Evolutionary conservation across 2,113 vertebrate genomes (phyloP), one percentile per base, ranked within the genome.

Genomic region (Neopipo cinnamomea): DNA sequence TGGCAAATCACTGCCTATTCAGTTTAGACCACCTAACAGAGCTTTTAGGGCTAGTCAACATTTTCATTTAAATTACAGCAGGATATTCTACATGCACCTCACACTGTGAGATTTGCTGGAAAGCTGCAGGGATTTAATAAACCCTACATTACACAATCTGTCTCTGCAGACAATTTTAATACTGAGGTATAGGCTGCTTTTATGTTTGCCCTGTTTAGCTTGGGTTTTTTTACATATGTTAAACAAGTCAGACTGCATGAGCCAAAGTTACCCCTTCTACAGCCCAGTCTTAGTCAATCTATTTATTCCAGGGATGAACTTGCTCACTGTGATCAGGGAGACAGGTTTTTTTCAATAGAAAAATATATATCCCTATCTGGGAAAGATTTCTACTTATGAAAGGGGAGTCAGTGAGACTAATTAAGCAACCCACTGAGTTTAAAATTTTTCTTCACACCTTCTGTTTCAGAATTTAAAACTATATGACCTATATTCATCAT

Each of bases 81-180:
- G 42, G 30, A 67, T 93, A 84, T 90, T 88, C 55, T 85, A 80
- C 67, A 71, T 47, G 85, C 59, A 55, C 5, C 27, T 83, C 88
- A 56, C 85, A 91, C 59, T 81, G 67, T 50, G 79, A 95, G 88
- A 30, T 92, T 95, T 77, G 63, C 63, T 86, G 75, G 42, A 86
- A 93, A 96, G 63, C 92, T 93, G 58, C 63, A 85, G 78, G 92
- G 72, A 92, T 95, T 94, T 93, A 94, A 90, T 95, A 93, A 95
- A 92, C 82, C 67, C 46, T 77, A 50, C 77, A 87, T 91, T 94
- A 89, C 81, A 85, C 77, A 92, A 53, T 82, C 73, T 87, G 56
- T 85, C 73, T 92, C 93, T 65, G 77, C 31, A 82, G 87, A 82
- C 44, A 89, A 56, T 91, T 94, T 94, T 89, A 92, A 89, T 89